Percentiles rank a stretch among this genome's conserved stretches.
Evolutionary conservation across 2,113 vertebrate species (phyloP).

Genomic region (Aphelocoma coerulescens): DNA sequence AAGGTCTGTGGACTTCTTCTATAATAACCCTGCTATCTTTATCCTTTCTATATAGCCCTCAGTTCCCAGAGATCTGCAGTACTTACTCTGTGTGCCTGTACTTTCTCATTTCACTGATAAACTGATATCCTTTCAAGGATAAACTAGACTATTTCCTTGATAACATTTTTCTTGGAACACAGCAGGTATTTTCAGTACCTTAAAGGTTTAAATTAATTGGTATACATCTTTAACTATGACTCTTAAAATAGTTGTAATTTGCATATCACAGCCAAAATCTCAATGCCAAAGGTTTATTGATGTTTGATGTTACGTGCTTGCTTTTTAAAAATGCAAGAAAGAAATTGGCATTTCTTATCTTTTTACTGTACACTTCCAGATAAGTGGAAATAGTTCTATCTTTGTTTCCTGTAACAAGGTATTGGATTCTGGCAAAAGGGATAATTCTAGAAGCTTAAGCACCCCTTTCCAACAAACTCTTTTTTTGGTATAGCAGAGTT

Average conservation of each 20-base stretch:
- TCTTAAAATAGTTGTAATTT: background rate
- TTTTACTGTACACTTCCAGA: background rate
- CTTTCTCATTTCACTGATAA: background rate
- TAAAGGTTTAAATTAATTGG: background rate
- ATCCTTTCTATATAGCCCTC: background rate
- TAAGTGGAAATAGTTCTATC: background rate
- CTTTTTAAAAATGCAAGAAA: background rate
- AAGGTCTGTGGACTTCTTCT: background rate
- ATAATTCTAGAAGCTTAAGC: background rate
- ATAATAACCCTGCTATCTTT: background rate
- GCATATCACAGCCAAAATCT: background rate
- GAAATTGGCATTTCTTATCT: background rate
- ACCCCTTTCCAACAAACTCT: background rate
- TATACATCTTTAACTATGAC: background rate
- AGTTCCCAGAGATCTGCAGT: background rate
- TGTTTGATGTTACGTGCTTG: background rate
- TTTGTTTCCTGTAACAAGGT: background rate
- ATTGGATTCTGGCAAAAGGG: background rate
- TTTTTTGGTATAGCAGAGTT: background rate
- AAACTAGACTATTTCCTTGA: background rate
- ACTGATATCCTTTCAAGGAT: background rate
- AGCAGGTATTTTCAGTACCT: background rate
- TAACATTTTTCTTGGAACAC: background rate
- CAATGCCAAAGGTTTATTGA: background rate
- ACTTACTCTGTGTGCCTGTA: background rate